Percentiles rank a stretch among this genome's conserved stretches.
Evolutionary conservation across 2,113 vertebrate species (phyloP).

Genomic region (Triplophysa rosa): DNA sequence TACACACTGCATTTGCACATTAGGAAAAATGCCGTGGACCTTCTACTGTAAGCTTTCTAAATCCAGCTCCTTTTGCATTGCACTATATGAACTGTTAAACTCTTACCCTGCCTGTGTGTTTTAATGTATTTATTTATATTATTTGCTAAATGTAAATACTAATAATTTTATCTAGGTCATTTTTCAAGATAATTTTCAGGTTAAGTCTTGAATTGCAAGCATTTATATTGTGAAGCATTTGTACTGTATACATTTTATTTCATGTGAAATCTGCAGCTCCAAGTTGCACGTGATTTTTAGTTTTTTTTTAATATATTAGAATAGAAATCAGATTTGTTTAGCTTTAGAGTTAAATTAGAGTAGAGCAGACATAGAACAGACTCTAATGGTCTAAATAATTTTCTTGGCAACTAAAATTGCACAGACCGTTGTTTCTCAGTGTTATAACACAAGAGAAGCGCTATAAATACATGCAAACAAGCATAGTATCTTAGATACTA

Average conservation of each 20-base stretch:
- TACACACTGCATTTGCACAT: not conserved
- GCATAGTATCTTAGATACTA: no score
- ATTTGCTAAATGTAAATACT: conserved; percentile 1
- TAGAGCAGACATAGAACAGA: not conserved
- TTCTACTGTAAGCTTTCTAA: not conserved
- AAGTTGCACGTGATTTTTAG: not conserved
- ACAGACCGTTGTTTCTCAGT: not conserved
- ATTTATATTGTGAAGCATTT: conserved; percentile 15
- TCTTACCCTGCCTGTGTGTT: not conserved
- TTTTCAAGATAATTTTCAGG: conserved; percentile 8
- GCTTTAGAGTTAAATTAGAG: not conserved
- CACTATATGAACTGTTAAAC: conserved; percentile 24
- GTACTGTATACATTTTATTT: conserved; percentile 19
- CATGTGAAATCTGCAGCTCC: conserved; percentile 13
- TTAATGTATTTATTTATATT: conserved; percentile 12
- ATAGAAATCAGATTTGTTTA: not conserved
- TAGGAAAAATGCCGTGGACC: not conserved
- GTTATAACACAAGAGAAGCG: not conserved
- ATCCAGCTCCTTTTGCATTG: not conserved
- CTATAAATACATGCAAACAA: not conserved
- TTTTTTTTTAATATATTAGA: not conserved
- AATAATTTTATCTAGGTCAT: not conserved
- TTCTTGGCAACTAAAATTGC: not conserved
- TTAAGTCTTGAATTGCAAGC: conserved; percentile 11
- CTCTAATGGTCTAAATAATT: not conserved